A percentile compares a stretch with the other conserved stretches of the same genome.
These are phyloP conservation scores for Heterotilapia buettikoferi DNA, from an alignment of 2,113 vertebrate species.

Conservation along the genomic window DNA sequence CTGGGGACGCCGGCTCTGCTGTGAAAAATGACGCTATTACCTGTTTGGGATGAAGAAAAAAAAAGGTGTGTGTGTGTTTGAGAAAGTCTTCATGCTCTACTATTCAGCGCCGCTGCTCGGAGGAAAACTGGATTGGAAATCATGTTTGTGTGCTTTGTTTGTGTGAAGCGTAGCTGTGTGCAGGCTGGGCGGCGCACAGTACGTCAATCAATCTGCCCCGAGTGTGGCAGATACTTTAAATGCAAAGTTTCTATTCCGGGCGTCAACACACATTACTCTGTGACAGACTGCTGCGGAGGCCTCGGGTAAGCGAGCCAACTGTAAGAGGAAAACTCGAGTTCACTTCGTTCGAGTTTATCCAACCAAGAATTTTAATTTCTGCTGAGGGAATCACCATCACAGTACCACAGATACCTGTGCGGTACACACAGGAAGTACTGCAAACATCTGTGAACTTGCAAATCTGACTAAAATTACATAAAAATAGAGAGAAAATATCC, in stretches of 20 bases:
- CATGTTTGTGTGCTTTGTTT: background rate
- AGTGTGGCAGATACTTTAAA: conserved; percentile 7
- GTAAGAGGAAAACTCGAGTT: background rate
- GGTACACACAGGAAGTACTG: background rate
- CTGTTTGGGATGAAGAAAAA: conserved; percentile 28
- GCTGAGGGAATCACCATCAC: background rate
- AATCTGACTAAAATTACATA: background rate
- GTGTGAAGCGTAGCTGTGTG: background rate
- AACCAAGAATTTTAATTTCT: background rate
- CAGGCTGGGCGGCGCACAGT: background rate
- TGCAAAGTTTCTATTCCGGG: background rate
- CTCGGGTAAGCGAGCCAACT: background rate
- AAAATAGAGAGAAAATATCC: background rate
- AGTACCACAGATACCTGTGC: background rate
- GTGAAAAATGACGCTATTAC: conserved; percentile 81
- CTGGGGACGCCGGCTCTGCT: conserved; percentile 45
- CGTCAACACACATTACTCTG: background rate
- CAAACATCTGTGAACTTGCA: background rate
- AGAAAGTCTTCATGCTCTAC: background rate
- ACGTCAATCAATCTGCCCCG: background rate
- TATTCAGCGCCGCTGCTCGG: background rate
- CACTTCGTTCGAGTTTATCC: background rate
- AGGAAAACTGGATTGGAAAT: background rate
- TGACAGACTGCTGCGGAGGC: background rate
- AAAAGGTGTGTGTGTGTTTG: background rate